Evolutionary conservation across 1,140 invertebrate species (phyloP).

Genomic region (Drosophila nasuta): DNA sequence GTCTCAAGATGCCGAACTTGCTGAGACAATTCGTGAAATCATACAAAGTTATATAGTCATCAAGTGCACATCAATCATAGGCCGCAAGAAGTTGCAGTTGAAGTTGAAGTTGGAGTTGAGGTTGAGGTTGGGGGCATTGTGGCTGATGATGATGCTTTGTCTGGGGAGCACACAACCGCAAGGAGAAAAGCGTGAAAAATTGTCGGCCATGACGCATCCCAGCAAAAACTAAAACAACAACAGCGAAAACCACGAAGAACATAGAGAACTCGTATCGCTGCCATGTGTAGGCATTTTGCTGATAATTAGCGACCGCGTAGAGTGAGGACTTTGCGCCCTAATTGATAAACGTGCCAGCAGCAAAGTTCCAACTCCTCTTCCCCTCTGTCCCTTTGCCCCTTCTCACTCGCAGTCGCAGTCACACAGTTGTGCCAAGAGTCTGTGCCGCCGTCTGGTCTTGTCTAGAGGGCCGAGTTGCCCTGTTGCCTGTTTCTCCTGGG

Average conservation of each 20-base stretch:
- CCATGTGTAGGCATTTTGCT: constrained; percentile 79
- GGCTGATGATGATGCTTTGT: constrained; percentile 35
- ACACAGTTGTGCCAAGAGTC: constrained; percentile 25
- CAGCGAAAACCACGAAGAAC: constrained; percentile 37
- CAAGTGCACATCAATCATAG: constrained; percentile 82
- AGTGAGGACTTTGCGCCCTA: constrained; percentile 71
- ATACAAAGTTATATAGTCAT: constrained; percentile 83
- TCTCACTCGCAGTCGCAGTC: background rate
- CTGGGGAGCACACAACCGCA: constrained; percentile 43
- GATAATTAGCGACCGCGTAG: constrained; percentile 70
- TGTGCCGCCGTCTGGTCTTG: constrained; percentile 45
- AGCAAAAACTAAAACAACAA: constrained; percentile 14
- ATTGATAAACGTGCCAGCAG: constrained; percentile 71
- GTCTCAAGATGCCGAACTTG: constrained; percentile 14
- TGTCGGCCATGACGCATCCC: constrained; percentile 75
- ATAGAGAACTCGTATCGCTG: constrained; percentile 11
- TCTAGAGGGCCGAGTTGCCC: constrained; percentile 37
- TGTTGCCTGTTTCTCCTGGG: constrained; percentile 9
- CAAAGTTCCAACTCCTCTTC: constrained; percentile 2
- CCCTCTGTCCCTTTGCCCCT: background rate
- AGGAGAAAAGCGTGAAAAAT: constrained; percentile 81
- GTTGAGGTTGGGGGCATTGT: constrained; percentile 2
- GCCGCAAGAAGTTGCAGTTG: constrained; percentile 59
- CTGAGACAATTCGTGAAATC: constrained; percentile 60
- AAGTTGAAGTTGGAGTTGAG: background rate